These are phyloP conservation scores for Gerosis bhagava DNA, from an alignment of 2,888 invertebrate species.

Conservation along the genomic window DNA sequence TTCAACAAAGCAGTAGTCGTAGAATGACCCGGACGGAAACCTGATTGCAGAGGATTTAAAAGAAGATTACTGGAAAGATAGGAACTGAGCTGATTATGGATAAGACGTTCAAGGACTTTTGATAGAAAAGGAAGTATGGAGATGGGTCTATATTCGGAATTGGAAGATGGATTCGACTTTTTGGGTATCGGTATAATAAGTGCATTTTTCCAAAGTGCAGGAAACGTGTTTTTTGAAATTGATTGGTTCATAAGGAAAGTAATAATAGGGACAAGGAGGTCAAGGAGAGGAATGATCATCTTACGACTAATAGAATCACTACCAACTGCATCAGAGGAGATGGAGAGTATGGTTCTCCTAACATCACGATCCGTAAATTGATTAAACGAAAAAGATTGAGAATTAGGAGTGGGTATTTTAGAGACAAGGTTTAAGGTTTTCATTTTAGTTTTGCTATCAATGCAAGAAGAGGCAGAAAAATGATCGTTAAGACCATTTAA, in stretches of 20 bases:
- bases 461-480: neutral
- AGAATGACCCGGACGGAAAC: conserved; percentile 10
- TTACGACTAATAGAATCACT: no score
- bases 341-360: neutral
- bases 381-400: neutral
- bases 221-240: neutral
- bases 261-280: neutral
- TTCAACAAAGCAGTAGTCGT: conserved; percentile 26
- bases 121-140: conserved; percentile 23
- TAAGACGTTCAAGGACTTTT: conserved; percentile 20
- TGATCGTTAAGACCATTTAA: neutral
- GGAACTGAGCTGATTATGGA: neutral
- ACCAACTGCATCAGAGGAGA: neutral
- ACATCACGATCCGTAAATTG: neutral
- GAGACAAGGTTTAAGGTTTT: neutral
- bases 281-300: no score
- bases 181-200: conserved; percentile 7
- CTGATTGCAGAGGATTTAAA: conserved; percentile 4
- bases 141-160: conserved; percentile 7
- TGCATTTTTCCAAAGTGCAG: neutral
- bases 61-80: neutral
- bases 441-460: neutral
- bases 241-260: neutral
- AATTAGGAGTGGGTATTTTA: neutral
- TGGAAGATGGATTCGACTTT: neutral